Evolutionary conservation across 2,888 invertebrate species (phyloP).

Genomic region (Acrocyrtus sp.): DNA sequence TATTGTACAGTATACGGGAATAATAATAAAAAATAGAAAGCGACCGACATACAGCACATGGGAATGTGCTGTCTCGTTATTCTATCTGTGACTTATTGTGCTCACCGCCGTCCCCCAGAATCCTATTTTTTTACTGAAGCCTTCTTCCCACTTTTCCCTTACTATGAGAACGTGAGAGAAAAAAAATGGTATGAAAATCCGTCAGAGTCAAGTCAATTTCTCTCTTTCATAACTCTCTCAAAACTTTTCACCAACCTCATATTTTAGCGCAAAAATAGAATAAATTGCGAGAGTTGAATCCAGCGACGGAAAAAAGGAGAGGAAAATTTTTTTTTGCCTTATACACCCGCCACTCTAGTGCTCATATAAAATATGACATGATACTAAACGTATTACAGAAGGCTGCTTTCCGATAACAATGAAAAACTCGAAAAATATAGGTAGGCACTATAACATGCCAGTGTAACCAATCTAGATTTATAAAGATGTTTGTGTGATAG

Average conservation of each 20-base stretch:
- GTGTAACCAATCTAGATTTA: too few species aligned
- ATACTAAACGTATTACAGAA: too few species aligned
- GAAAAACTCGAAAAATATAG: too few species aligned
- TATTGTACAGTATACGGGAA: conserved; percentile 1
- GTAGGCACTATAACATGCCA: too few species aligned
- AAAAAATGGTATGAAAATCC: conserved; percentile 34
- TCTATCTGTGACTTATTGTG: conserved; percentile 1
- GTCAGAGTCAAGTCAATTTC: conserved; percentile 42
- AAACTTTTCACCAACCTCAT: conserved; percentile 36
- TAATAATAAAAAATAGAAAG: neutral
- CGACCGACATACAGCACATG: conserved; percentile 14
- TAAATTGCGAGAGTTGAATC: conserved; percentile 28
- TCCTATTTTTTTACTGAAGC: neutral
- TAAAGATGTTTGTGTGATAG: too few species aligned
- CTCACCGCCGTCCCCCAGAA: neutral
- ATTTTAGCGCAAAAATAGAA: conserved; percentile 23
- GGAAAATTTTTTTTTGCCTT: conserved; percentile 2
- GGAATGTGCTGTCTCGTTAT: conserved; percentile 8
- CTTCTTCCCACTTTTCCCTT: neutral
- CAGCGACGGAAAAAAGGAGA: conserved; percentile 6
- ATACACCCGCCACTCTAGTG: neutral
- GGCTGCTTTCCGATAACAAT: too few species aligned
- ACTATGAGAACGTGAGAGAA: too few species aligned
- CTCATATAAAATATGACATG: too few species aligned
- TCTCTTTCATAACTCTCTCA: conserved; percentile 39